Percentiles rank a stretch among this genome's conserved stretches.
phyloP scores from a whole-genome alignment of 2,888 invertebrate species.

The Pimpla rufipes region DNA sequence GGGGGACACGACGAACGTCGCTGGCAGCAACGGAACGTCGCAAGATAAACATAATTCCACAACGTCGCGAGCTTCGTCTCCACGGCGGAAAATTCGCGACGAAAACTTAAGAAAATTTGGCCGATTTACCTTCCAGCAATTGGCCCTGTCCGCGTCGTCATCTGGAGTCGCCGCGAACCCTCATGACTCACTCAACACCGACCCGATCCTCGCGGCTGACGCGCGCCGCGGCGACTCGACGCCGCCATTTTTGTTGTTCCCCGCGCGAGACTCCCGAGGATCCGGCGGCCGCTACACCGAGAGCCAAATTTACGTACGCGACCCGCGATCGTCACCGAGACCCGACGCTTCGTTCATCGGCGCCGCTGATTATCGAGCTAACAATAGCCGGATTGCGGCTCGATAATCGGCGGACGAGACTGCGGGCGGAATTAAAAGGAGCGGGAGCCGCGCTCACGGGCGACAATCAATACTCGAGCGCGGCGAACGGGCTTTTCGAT shows the following conservation, averaged over 20 bases:
- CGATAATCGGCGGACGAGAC: background rate
- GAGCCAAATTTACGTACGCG: background rate
- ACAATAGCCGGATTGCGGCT: background rate
- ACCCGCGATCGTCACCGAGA: conserved; percentile 10
- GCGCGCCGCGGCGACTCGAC: conserved; percentile 51
- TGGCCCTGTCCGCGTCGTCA: conserved; percentile 64
- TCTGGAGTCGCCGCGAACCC: conserved; percentile 42
- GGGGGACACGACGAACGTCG: conserved; percentile 3
- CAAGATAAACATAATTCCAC: conserved; percentile 28
- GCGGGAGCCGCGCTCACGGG: background rate
- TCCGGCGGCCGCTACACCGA: background rate
- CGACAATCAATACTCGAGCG: conserved; percentile 38
- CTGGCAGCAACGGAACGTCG: conserved; percentile 11
- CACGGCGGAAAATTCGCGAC: background rate
- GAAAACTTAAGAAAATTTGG: conserved; percentile 6
- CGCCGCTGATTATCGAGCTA: background rate
- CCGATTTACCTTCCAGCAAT: conserved; percentile 58
- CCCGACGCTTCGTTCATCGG: background rate
- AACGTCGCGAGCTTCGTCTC: background rate
- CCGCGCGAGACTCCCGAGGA: conserved; percentile 5
- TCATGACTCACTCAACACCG: conserved; percentile 54
- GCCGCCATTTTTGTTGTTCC: conserved; percentile 63
- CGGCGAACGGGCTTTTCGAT: conserved; percentile 8
- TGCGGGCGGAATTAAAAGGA: background rate
- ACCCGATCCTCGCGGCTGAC: conserved; percentile 3